Evolutionary conservation across 1,140 invertebrate genomes (phyloP), one percentile per base, ranked within the genome.

Genomic region (Bombus superbus): DNA sequence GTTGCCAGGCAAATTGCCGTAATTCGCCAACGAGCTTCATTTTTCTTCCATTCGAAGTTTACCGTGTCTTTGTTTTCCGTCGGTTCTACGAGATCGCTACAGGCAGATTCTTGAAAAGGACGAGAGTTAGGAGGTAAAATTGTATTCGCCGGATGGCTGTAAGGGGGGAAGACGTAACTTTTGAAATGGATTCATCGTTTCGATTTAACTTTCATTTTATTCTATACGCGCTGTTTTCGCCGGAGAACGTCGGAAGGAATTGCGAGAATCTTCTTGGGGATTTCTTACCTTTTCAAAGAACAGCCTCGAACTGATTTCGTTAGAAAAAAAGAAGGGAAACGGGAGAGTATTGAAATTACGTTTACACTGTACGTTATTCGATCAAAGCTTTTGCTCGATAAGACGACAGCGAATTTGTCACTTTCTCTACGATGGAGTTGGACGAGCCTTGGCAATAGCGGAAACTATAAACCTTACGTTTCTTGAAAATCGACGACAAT

Each of bases 1-100:
- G 66, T 71, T 81, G 71, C 11, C 35, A 64, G 6, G 59, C 59
- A 83, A 83, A 83, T 82, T 66, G 57, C 15, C 3, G 38, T 35
- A 73, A 81, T 35, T 73, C 80, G 35, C 68, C 4, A 42, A 42
- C 47, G 35, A 57, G 68, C 38, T 47, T 66, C 59, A 1, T 68
- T 76, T 76, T 66, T 68, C 40, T n/a, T 71, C 38, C 64, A 15
- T 53, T 66, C 38, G 10, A 53, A 80, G 64, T 69, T 82, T 38
- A 35, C 32, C 53, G 38, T 25, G 59, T 10, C n/a, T 57, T 57
- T 66, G 71, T 22, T 74, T 47, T 64, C 6, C 42, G 25, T 5
- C 38, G 6, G 13, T 66, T 53, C 64, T n/a, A 28, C n/a, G 32
- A 47, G 32, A 10, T n/a, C n/a, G 40, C 25, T 25, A 42, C 42